Evolutionary conservation across 2,888 invertebrate genomes (phyloP), one percentile per base, ranked within the genome.

Genomic region (Clanis bilineata): DNA sequence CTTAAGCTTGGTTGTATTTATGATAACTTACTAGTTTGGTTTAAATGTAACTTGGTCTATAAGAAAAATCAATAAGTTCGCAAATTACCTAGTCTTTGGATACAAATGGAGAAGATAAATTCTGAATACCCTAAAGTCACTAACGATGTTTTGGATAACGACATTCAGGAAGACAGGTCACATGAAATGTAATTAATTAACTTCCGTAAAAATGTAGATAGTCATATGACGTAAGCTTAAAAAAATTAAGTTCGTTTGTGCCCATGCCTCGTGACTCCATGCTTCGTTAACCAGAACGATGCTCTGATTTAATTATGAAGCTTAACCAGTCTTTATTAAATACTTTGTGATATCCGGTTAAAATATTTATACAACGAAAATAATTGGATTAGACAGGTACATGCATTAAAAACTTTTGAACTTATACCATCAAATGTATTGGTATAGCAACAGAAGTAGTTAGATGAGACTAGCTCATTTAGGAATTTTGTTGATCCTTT

Each of bases 261-360:
- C 64, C 64, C 72, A 60, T 41, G 64, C 72, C 77, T 76, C 82
- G 78, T 80, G 80, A 83, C 82, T 73, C 73, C 70, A 80, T 76
- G 88, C 77, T 82, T 85, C 85, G 88, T 84, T 87, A 81, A 77
- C 64, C 74, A 70, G 65, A 74, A 71, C 74, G 70, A 72, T 74
- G 75, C 77, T 76, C 80, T 83, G 83, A 90, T 88, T 89, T 83
- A 88, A 89, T 90, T 88, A 60, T 12, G 6, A 44, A 51, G 28
- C 23, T 57, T 28, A 74, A 78, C 79, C 76, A 78, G 79, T 81
- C 80, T 73, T 81, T 80, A 79, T 63, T 66, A 73, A 77, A 72
- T 72, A 75, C 72, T 76, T 88, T 86, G 88, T 88, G 85, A 79
- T 82, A 87, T 89, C 88, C 88, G 84, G 77, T 82, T 80, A 74